phyloP scores from a whole-genome alignment of 92 coral and sea anemone species.

The Plumapathes pennacea region DNA sequence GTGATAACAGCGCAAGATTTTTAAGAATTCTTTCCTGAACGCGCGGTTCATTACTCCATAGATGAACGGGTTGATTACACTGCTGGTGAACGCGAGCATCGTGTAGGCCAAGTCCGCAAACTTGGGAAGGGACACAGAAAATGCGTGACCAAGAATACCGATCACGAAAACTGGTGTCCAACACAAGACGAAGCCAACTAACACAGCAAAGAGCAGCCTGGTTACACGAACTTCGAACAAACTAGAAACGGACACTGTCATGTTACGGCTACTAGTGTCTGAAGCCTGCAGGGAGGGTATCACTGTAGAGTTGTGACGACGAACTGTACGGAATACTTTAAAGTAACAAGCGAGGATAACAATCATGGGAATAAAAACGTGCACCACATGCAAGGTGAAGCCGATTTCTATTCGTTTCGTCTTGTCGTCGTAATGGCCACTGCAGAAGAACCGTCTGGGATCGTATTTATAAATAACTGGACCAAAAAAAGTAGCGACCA shows the following conservation, averaged over 20 bases:
- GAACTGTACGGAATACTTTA: constrained; percentile 3
- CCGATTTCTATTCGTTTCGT: constrained; percentile 4
- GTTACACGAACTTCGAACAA: constrained; percentile 31
- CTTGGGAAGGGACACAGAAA: neutral
- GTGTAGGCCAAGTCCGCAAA: constrained; percentile 15
- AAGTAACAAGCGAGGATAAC: constrained; percentile 11
- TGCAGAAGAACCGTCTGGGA: constrained; percentile 12
- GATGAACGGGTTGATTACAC: constrained; percentile 16
- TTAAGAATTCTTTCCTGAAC: constrained; percentile 15
- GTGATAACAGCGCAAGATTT: neutral
- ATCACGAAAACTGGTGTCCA: constrained; percentile 29
- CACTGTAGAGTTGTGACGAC: constrained; percentile 11
- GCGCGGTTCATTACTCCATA: constrained; percentile 19
- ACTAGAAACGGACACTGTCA: neutral
- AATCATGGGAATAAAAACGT: constrained; percentile 19
- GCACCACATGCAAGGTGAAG: constrained; percentile 9
- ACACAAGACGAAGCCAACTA: constrained; percentile 13
- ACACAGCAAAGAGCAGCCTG: constrained; percentile 10
- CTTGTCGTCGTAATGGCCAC: constrained; percentile 10
- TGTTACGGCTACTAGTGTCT: neutral
- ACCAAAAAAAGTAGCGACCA: constrained; percentile 20
- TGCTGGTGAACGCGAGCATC: constrained; percentile 8
- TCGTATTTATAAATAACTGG: constrained; percentile 29
- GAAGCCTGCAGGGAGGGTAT: constrained; percentile 18
- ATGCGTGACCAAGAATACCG: constrained; percentile 14